phyloP scores from a whole-genome alignment of 2,888 invertebrate genomes.

The Melikaiella ostensackeni region DNA sequence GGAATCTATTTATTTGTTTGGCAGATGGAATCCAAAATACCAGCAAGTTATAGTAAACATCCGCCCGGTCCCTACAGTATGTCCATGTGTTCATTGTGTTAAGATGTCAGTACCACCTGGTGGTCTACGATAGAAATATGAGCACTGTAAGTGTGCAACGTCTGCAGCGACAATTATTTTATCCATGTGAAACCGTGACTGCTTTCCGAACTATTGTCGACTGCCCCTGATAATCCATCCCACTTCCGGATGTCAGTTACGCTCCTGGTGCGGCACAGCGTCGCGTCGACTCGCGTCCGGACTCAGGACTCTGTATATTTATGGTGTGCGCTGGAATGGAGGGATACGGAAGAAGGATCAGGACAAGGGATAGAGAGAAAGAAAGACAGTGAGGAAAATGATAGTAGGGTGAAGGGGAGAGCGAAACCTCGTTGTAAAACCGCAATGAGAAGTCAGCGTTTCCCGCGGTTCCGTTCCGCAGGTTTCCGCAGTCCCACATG shows the following conservation, averaged over 20 bases:
- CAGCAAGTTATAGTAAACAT: constrained; percentile 8
- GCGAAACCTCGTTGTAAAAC: constrained; percentile 46
- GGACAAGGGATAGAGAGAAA: constrained; percentile 22
- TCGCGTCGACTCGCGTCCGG: background rate
- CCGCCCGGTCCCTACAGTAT: background rate
- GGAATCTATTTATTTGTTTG: constrained; percentile 5
- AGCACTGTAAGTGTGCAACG: background rate
- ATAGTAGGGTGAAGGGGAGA: constrained; percentile 45
- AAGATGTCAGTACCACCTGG: constrained; percentile 25
- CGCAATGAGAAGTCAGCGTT: constrained; percentile 47
- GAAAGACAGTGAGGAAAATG: constrained; percentile 44
- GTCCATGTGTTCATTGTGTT: constrained; percentile 15
- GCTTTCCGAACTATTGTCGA: constrained; percentile 20
- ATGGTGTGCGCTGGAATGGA: background rate
- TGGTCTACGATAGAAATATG: constrained; percentile 6
- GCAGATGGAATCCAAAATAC: constrained; percentile 11
- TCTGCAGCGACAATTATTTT: constrained; percentile 27
- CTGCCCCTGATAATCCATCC: constrained; percentile 6
- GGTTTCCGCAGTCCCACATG: constrained; percentile 24
- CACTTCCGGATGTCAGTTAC: constrained; percentile 12
- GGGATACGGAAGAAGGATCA: constrained; percentile 28
- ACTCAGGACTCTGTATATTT: constrained; percentile 1
- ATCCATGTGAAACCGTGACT: background rate
- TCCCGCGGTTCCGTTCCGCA: constrained; percentile 41
- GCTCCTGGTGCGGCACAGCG: background rate